Evolutionary conservation across 2,113 vertebrate genomes (phyloP), one percentile per base, ranked within the genome.

Genomic region (Nothoprocta perdicaria): DNA sequence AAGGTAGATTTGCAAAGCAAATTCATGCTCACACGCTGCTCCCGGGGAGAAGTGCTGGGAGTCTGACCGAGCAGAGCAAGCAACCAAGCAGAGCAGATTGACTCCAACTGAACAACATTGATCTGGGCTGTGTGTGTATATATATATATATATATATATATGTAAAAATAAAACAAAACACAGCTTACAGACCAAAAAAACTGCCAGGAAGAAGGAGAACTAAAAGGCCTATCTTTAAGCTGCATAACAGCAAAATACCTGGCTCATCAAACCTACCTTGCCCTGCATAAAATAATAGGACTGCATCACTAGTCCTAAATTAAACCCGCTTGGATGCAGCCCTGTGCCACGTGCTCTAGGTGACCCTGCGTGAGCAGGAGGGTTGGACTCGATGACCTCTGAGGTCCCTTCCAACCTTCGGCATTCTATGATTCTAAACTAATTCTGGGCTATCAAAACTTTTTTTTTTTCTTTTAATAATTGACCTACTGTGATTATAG

Each of bases 1-100:
- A 84, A 79, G 33, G 67, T 45, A 86, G 60, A 86, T 86, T 84
- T 72, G 45, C 71, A 91, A 89, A 94, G 89, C 79, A 94, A 91
- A 93, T 91, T 93, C 89, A 77, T 72, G 18, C 60, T 13, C 61
- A 57, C 0, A 0, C 35, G 77, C 23, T 29, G 8, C 26, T 84
- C 31, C 66, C 1, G 3, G 40, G 57, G 26, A 43, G 43, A 74
- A 69, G 48, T 0, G 0, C 58, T 24, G 63, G 46, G 76, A 14
- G 48, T 9, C n/a, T 1, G 33, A 81, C 52, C 31, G 40, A 13
- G 33, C 33, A 40, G 45, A 35, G 43, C 17, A 17, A 60, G 17
- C 17, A 8, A 33, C 50, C 33, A 45, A 61, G 67, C 45, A 16
- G 21, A 69, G 45, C 35, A 55, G 79, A n/a, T 12, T 55, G 31